These are phyloP conservation scores for Epinotia brunnichana DNA, from an alignment of 2,888 invertebrate genomes.

Conservation along the genomic window DNA sequence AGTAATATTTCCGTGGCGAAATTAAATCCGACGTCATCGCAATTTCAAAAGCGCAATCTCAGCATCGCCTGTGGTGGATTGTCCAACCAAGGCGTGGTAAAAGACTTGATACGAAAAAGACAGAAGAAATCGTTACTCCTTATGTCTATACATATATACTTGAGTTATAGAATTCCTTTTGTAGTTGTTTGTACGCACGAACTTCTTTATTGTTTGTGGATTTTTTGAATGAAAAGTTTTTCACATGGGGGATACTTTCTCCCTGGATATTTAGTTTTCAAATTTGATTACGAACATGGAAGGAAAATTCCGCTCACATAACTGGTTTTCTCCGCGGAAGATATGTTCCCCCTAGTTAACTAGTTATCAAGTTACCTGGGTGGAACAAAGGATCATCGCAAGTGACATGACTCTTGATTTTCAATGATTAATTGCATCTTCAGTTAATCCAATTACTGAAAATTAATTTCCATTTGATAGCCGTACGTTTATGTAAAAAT, in stretches of 20 bases:
- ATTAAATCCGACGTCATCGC: constrained; percentile 27
- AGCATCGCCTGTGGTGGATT: constrained; percentile 8
- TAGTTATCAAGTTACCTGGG: too few relatives aligned
- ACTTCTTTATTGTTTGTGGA: too few relatives aligned
- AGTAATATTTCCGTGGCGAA: constrained; percentile 29
- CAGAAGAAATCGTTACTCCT: not conserved
- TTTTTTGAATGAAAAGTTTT: too few relatives aligned
- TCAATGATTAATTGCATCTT: not conserved
- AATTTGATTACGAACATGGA: too few relatives aligned
- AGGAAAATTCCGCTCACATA: too few relatives aligned
- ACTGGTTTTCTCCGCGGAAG: too few relatives aligned
- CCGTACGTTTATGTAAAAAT: not conserved
- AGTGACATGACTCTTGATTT: not conserved
- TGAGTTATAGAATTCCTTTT: not conserved
- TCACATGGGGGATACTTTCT: too few relatives aligned
- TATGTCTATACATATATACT: not conserved
- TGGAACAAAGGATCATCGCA: not conserved
- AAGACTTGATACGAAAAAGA: not conserved
- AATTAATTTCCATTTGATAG: not conserved
- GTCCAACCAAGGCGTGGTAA: not conserved
- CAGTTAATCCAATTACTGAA: not conserved
- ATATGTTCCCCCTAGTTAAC: too few relatives aligned
- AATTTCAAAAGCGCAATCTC: constrained; percentile 24
- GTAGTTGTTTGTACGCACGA: too few relatives aligned
- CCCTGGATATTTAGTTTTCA: too few relatives aligned